These are phyloP conservation scores for Micromesistius poutassou DNA, from an alignment of 2,797 vertebrate genomes.

Conservation along the genomic window DNA sequence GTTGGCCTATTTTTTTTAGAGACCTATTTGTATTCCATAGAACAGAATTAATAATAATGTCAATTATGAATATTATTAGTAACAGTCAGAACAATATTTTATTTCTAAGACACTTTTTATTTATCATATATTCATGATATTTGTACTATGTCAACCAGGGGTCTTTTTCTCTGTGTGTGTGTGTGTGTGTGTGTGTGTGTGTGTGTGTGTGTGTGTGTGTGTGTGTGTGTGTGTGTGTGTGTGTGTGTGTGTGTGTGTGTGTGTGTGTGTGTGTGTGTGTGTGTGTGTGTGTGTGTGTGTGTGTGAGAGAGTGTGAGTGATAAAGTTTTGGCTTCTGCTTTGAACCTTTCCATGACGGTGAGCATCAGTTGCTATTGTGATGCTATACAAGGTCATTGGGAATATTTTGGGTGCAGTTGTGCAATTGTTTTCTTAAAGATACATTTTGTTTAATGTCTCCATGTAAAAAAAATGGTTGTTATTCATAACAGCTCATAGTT, in stretches of 20 bases:
- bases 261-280: too few species aligned
- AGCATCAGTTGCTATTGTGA: background rate
- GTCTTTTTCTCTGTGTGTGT: background rate
- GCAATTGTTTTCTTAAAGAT: background rate
- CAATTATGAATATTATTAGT: background rate
- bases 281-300: too few species aligned
- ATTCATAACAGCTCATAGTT: background rate
- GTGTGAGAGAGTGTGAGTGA: background rate
- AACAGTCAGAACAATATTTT: background rate
- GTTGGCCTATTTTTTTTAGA: too few species aligned
- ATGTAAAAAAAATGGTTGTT: background rate
- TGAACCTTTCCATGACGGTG: slow-evolving; percentile 1
- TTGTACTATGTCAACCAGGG: too few species aligned
- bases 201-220: background rate
- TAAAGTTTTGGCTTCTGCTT: background rate
- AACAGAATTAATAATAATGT: background rate
- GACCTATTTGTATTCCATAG: too few species aligned
- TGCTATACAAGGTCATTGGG: background rate
- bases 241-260: too few species aligned
- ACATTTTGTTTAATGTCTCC: background rate
- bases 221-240: background rate
- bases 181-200: background rate
- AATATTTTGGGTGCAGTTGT: background rate
- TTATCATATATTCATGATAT: too few species aligned
- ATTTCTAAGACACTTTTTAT: too few species aligned